Evolutionary conservation across 2,888 invertebrate species (phyloP).

Genomic region (Odontocerum albicorne): DNA sequence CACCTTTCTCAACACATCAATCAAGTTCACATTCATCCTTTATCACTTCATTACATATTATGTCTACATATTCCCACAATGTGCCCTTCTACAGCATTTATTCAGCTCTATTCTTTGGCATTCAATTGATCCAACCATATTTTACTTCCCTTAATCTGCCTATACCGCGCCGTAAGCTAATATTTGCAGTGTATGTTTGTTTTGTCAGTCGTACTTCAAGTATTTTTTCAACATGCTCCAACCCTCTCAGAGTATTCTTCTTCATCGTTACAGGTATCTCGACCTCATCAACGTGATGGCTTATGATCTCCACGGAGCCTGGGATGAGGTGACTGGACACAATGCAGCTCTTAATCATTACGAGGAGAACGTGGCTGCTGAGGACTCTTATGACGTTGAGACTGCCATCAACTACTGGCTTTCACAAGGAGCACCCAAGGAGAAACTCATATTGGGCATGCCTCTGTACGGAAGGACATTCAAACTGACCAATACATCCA

Average conservation of each 20-base stretch:
- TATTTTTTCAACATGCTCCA: not conserved
- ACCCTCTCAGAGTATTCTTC: too few relatives aligned
- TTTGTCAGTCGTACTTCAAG: not conserved
- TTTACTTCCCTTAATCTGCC: too few relatives aligned
- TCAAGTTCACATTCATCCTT: too few relatives aligned
- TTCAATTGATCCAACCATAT: not conserved
- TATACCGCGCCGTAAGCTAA: not conserved
- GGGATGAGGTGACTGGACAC: constrained; percentile 52
- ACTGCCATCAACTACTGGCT: constrained; percentile 46
- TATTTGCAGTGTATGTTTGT: too few relatives aligned
- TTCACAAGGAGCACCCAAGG: constrained; percentile 42
- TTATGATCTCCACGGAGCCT: constrained; percentile 59
- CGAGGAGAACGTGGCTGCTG: constrained; percentile 38
- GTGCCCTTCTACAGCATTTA: too few relatives aligned
- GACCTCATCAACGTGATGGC: constrained; percentile 60
- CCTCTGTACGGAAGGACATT: constrained; percentile 47
- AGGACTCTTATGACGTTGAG: constrained; percentile 32
- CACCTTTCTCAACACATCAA: too few relatives aligned
- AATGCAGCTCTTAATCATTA: constrained; percentile 43
- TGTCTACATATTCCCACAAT: too few relatives aligned
- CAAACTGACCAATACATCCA: constrained; percentile 43
- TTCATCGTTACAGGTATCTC: constrained; percentile 42
- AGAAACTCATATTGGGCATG: constrained; percentile 47
- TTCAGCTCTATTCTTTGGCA: not conserved
- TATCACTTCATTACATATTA: too few relatives aligned